These are phyloP conservation scores for Drosophila kurseongensis DNA, from an alignment of 1,140 invertebrate genomes.

Conservation along the genomic window DNA sequence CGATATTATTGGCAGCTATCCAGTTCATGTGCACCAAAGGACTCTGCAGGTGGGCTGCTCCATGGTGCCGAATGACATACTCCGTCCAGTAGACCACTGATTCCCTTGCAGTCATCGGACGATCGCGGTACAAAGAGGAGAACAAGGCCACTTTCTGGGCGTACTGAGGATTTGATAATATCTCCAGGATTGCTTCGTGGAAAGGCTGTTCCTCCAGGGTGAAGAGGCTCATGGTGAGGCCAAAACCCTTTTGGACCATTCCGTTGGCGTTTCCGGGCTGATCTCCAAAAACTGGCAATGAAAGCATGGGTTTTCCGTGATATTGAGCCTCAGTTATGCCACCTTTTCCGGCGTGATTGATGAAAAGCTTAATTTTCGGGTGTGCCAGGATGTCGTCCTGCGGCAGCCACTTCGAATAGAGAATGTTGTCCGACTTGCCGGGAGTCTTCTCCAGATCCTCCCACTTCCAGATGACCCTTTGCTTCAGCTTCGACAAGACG, in stretches of 20 bases:
- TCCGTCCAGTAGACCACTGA: conserved; percentile 1
- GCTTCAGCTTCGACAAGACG: not conserved
- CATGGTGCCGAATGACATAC: conserved; percentile 1
- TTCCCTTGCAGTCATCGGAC: not conserved
- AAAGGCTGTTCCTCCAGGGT: conserved; percentile 1
- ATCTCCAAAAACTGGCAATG: not conserved
- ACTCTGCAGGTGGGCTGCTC: conserved; percentile 5
- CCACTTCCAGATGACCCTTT: conserved; percentile 4
- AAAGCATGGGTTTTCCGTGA: conserved; percentile 2
- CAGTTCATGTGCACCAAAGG: not conserved
- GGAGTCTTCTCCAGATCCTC: not conserved
- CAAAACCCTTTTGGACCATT: conserved; percentile 2
- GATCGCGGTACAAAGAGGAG: conserved; percentile 2
- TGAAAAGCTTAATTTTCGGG: no score
- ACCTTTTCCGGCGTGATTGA: no score
- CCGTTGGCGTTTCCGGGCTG: not conserved
- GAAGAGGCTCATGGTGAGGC: not conserved
- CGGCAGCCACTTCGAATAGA: no score
- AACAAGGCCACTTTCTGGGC: not conserved
- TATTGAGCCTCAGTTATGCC: not conserved
- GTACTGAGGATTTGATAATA: not conserved
- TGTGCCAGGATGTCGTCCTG: no score
- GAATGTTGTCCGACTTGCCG: no score
- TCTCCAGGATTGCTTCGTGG: not conserved
- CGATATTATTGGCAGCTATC: not conserved